phyloP scores from a whole-genome alignment of 2,888 invertebrate genomes.

The Tholera decimalis region DNA sequence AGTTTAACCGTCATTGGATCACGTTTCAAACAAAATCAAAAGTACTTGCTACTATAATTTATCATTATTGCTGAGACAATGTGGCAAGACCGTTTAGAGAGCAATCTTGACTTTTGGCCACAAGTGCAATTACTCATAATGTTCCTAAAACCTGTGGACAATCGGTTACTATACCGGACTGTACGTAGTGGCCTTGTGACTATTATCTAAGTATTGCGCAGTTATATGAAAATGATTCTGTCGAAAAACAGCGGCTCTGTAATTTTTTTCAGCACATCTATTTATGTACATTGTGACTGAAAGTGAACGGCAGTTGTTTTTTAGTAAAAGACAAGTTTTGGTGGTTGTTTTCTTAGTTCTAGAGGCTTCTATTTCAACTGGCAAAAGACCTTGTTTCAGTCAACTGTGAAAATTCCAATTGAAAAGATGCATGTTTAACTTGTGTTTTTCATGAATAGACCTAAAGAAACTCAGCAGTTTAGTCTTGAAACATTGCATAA shows the following conservation, averaged over 20 bases:
- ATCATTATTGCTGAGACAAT: conserved; percentile 13
- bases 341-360: background rate
- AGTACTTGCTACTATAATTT: conserved; percentile 3
- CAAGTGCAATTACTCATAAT: conserved; percentile 52
- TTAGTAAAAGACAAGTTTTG: conserved; percentile 32
- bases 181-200: conserved; percentile 56
- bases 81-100: conserved; percentile 33
- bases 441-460: conserved; percentile 10
- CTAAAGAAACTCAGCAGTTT: conserved; percentile 13
- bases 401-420: conserved; percentile 4
- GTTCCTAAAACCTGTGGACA: conserved; percentile 53
- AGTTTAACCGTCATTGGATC: conserved; percentile 12
- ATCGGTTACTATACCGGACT: conserved; percentile 44
- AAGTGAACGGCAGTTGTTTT: conserved; percentile 51
- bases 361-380: background rate
- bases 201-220: conserved; percentile 68
- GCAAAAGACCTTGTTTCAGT: conserved; percentile 6
- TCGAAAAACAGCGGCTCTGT: conserved; percentile 48
- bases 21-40: conserved; percentile 23
- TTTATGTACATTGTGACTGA: conserved; percentile 45
- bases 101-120: conserved; percentile 51
- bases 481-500: conserved; percentile 43
- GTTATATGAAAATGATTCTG: conserved; percentile 58
- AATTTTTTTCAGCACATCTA: conserved; percentile 47
- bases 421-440: background rate